A percentile compares a stretch with the other conserved stretches of the same genome.
Conservation (phyloP, 2,113 vertebrate genomes). For the Patagioenas fasciata region DNA sequence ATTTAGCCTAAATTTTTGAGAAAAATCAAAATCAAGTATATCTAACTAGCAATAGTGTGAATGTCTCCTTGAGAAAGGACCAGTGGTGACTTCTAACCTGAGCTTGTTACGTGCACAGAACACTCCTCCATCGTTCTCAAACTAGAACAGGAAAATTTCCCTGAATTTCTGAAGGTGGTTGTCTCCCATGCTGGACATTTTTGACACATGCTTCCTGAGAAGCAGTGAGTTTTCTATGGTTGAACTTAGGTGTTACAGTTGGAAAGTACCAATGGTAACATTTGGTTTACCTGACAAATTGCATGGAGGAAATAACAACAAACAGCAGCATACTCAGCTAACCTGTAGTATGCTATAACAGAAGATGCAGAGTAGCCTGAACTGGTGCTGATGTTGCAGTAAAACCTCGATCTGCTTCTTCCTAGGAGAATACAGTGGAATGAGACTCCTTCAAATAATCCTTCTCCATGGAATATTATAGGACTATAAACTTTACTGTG, state of each 20-base stretch:
- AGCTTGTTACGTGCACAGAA: not conserved
- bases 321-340: not conserved
- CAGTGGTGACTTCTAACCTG: not conserved
- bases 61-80: not conserved
- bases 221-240: not conserved
- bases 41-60: not conserved
- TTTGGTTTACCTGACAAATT: not conserved
- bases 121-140: not conserved
- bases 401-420: not conserved
- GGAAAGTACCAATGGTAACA: not conserved
- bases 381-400: not conserved
- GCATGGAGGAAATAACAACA: not conserved
- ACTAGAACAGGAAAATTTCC: not conserved
- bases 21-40: not conserved
- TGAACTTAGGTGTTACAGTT: not conserved
- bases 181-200: not conserved
- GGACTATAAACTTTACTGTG: not conserved
- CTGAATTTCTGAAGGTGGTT: not conserved
- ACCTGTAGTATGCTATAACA: not conserved
- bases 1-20: not conserved
- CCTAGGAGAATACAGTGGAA: not conserved
- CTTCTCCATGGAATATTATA: not conserved
- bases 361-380: not conserved
- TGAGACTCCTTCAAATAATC: not conserved
- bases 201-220: not conserved